Conservation (phyloP, 2,888 invertebrate genomes). For the Scelioninae gen. 1 region DNA sequence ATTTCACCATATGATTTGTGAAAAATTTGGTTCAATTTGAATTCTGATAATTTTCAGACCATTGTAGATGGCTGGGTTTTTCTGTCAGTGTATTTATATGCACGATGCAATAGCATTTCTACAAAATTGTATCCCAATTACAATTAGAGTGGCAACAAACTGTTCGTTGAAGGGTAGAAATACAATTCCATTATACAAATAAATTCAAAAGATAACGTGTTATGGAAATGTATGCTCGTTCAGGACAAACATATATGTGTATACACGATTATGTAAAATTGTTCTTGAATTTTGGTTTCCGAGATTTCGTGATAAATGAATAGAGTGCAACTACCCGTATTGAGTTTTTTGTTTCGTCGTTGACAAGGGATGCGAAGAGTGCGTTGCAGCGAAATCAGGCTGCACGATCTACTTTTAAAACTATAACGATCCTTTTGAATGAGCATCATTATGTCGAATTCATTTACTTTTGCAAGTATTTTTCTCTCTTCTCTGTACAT, state of each 20-base stretch:
- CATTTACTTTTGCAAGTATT: conserved; percentile 26
- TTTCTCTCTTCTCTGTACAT: conserved; percentile 1
- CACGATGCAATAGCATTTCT: too few relatives aligned
- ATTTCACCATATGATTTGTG: too few relatives aligned
- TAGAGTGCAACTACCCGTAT: conserved; percentile 43
- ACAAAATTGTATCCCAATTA: too few relatives aligned
- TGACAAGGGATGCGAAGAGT: conserved; percentile 56
- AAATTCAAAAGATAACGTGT: conserved; percentile 31
- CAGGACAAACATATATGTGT: background rate
- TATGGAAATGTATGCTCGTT: conserved; percentile 7
- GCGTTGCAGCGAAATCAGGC: conserved; percentile 33
- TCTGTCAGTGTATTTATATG: too few relatives aligned
- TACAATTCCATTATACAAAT: conserved; percentile 26
- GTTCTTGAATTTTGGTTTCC: conserved; percentile 41
- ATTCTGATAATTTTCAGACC: too few relatives aligned
- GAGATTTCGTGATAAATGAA: conserved; percentile 49
- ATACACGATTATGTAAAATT: conserved; percentile 22
- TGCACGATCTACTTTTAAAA: conserved; percentile 36
- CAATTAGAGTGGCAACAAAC: conserved; percentile 15
- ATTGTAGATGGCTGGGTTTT: too few relatives aligned
- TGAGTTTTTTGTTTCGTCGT: conserved; percentile 53
- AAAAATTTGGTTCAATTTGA: too few relatives aligned
- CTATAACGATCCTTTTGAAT: conserved; percentile 28
- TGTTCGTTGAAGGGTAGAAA: conserved; percentile 22
- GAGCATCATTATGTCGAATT: conserved; percentile 16